phyloP scores from a whole-genome alignment of 2,797 vertebrate genomes.

The Sebastes trivittatus region DNA sequence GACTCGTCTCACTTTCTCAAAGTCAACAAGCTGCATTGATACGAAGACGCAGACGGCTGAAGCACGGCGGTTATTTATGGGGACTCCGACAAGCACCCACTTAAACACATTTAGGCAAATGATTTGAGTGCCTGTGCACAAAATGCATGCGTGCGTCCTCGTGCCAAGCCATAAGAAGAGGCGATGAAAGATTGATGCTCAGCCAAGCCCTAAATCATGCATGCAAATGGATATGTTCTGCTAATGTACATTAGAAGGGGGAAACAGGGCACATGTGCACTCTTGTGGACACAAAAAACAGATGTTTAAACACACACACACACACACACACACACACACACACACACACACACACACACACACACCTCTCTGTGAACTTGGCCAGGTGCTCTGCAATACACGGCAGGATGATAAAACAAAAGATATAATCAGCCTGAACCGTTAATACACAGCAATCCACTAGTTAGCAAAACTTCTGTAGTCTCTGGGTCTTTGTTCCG shows the following conservation, averaged over 20 bases:
- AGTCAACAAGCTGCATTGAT: conserved; percentile 20
- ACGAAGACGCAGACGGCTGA: not conserved
- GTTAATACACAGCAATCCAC: not conserved
- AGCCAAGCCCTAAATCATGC: conserved; percentile 49
- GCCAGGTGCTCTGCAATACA: not conserved
- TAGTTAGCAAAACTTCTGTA: not conserved
- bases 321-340: not conserved
- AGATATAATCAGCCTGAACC: not conserved
- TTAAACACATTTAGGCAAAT: conserved; percentile 40
- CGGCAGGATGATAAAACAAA: not conserved
- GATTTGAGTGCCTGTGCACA: conserved; percentile 11
- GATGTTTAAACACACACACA: conserved; percentile 9
- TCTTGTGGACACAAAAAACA: not conserved
- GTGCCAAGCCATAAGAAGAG: conserved; percentile 11
- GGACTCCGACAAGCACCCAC: conserved; percentile 19
- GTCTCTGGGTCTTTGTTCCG: not conserved
- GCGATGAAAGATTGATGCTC: conserved; percentile 53
- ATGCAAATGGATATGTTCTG: conserved; percentile 51
- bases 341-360: not conserved
- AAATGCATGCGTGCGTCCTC: conserved; percentile 1
- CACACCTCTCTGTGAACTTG: not conserved
- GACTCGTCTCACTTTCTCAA: not conserved
- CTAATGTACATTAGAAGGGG: conserved; percentile 30
- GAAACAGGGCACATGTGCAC: not conserved
- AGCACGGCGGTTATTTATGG: conserved; percentile 12